These are phyloP conservation scores for Girardinichthys multiradiatus DNA, from an alignment of 2,113 vertebrate genomes.

Conservation along the genomic window DNA sequence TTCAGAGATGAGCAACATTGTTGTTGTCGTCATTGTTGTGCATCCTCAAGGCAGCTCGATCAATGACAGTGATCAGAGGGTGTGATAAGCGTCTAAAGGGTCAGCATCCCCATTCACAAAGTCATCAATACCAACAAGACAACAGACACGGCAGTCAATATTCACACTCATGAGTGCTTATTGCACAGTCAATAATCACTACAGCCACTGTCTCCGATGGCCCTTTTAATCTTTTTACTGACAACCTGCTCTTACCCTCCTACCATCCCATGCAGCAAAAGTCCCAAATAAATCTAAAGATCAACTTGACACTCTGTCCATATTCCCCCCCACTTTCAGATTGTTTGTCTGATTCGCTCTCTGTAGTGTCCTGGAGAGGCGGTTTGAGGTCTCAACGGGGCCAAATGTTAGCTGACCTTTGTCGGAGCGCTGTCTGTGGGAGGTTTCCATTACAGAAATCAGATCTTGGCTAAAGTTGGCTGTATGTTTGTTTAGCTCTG, in stretches of 20 bases:
- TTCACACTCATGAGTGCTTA: slow-evolving; percentile 66
- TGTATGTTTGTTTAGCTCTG: slow-evolving; percentile 63
- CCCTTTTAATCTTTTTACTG: slow-evolving; percentile 60
- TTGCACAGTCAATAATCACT: slow-evolving; percentile 66
- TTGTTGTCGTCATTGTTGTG: slow-evolving; percentile 12
- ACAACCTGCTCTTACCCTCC: slow-evolving; percentile 19
- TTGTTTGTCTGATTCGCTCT: slow-evolving; percentile 27
- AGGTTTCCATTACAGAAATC: slow-evolving; percentile 71
- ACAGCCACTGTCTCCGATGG: slow-evolving; percentile 29
- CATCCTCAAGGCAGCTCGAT: slow-evolving; percentile 44
- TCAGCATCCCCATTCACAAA: slow-evolving; percentile 33
- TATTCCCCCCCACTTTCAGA: neutral
- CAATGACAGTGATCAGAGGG: slow-evolving; percentile 59
- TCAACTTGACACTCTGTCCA: slow-evolving; percentile 14
- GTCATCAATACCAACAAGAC: slow-evolving; percentile 68
- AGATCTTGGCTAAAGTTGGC: slow-evolving; percentile 65
- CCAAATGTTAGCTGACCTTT: slow-evolving; percentile 69
- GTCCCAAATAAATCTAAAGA: slow-evolving; percentile 31
- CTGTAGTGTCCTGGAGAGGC: slow-evolving; percentile 23
- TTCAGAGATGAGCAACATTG: neutral
- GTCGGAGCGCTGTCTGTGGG: slow-evolving; percentile 46
- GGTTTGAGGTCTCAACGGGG: slow-evolving; percentile 38
- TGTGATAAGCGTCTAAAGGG: slow-evolving; percentile 55
- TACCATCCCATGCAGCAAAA: neutral
- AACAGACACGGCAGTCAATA: slow-evolving; percentile 63